Base-by-base conservation (phyloP, 92 coral and sea anemone genomes). In the Phenganax stokvisi region DNA sequence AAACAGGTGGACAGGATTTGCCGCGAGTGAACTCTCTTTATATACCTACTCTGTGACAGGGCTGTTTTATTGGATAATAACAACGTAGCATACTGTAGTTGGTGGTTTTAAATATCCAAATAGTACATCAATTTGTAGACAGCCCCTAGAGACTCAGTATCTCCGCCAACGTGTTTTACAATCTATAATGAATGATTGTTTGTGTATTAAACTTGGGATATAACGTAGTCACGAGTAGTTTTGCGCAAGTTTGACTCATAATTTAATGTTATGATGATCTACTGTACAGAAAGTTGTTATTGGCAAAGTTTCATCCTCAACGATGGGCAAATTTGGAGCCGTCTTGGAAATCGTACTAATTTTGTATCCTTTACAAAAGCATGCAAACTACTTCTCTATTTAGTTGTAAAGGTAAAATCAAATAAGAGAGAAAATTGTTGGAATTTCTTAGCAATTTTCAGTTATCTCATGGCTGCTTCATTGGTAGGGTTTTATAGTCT, bases 321-420 rank as follows among this genome's bases (percentile, higher is more conserved):
- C 92, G 92, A 92, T 94, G 98, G 98, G 98, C 76, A 89, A 97
- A 31, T 90, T 94, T 86, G 98, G 98, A 51, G 98, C 98, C 27
- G 88, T 89, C 51, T 81, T 94, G 69, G 98, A 94, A 72, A 92
- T 94, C 79, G 83, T 94, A 59, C 91, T 92, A 8, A 92, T 94
- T 51, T 92, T 94, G 98, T 94, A 94, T 94, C 98, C 91, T 90
- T 88, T 80, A 56, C n/a, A 77, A 3, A 69, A 3, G 51, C 51
- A 30, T 37, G 47, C 47, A 37, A 5, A 37, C 47, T 37, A 37
- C 47, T 37, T 37, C 47, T 37, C 47, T 20, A 55, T 37, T n/a
- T 64, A 44, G 30, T 63, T 9, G 16, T 10, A 57, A 54, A 47
- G 51, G 29, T 7, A 10, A 11, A 37, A 76, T 51, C 31, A 16